phyloP scores from a whole-genome alignment of 2,797 vertebrate species.

The Pelobates cultripes region DNA sequence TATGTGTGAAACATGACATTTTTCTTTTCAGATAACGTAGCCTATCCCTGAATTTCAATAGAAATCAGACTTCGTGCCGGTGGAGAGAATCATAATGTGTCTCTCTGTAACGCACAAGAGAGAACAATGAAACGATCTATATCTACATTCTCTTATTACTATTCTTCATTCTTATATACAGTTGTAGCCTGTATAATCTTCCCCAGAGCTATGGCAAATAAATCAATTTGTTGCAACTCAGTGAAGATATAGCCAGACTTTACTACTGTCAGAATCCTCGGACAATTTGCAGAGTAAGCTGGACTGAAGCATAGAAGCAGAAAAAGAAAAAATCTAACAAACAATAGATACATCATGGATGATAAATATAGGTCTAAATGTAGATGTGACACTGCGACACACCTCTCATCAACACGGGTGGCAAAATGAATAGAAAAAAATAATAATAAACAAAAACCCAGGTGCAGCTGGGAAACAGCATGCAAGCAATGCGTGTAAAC shows the following conservation, averaged over 20 bases:
- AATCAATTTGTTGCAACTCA: slow-evolving; percentile 23
- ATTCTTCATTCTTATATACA: slow-evolving; percentile 40
- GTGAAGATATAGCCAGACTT: slow-evolving; percentile 8
- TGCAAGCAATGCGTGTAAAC: too few species aligned
- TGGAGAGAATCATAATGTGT: slow-evolving; percentile 23
- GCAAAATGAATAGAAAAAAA: not conserved
- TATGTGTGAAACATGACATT: slow-evolving; percentile 7
- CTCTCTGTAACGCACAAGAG: slow-evolving; percentile 13
- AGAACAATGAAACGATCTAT: slow-evolving; percentile 42
- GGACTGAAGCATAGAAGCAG: not conserved
- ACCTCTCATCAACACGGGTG: not conserved
- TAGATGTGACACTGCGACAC: not conserved
- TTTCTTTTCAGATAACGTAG: slow-evolving; percentile 24
- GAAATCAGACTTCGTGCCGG: slow-evolving; percentile 7
- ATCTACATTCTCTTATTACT: slow-evolving; percentile 46
- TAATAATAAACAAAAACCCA: not conserved
- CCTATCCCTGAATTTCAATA: slow-evolving; percentile 9
- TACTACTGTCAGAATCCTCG: slow-evolving; percentile 7
- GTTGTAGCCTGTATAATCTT: slow-evolving; percentile 20
- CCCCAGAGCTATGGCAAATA: slow-evolving; percentile 21
- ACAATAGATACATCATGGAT: not conserved
- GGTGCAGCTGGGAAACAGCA: not conserved
- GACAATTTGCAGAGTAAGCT: slow-evolving; percentile 14
- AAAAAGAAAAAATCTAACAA: not conserved
- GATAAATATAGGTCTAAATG: slow-evolving; percentile 8